Conservation (phyloP, 2,888 invertebrate genomes). For the Drepanosiphum platanoidis region DNA sequence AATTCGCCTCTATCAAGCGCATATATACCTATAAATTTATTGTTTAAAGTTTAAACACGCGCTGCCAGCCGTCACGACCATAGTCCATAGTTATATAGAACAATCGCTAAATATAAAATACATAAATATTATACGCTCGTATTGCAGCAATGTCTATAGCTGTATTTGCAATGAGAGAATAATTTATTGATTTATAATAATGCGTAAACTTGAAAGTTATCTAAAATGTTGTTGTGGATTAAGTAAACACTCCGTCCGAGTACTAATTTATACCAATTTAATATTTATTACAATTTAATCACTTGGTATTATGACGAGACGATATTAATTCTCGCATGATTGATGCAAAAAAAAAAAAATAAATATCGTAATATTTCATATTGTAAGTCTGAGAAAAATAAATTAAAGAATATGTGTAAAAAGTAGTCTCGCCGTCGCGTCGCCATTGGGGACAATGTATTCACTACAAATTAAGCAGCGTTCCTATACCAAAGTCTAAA, state of each 20-base stretch:
- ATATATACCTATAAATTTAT: background rate
- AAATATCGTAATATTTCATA: background rate
- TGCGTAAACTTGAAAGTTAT: background rate
- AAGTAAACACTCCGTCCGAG: background rate
- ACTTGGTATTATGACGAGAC: background rate
- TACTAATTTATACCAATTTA: background rate
- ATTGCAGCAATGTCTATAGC: too few species aligned
- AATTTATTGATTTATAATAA: background rate
- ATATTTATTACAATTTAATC: background rate
- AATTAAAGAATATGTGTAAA: background rate
- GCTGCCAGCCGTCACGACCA: background rate
- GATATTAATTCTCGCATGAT: background rate
- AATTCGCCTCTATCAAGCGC: too few species aligned
- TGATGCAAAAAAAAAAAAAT: background rate
- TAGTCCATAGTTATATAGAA: background rate
- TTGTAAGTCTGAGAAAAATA: background rate
- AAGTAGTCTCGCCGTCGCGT: background rate
- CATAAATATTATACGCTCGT: background rate
- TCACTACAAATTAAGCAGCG: too few species aligned
- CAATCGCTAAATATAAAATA: too few species aligned
- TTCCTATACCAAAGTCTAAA: background rate
- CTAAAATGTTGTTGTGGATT: background rate
- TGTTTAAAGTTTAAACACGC: background rate
- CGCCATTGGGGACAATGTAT: too few species aligned
- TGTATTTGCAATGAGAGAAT: background rate